These are phyloP conservation scores for Papilio aristodemus DNA, from an alignment of 1,140 invertebrate genomes.

Conservation along the genomic window DNA sequence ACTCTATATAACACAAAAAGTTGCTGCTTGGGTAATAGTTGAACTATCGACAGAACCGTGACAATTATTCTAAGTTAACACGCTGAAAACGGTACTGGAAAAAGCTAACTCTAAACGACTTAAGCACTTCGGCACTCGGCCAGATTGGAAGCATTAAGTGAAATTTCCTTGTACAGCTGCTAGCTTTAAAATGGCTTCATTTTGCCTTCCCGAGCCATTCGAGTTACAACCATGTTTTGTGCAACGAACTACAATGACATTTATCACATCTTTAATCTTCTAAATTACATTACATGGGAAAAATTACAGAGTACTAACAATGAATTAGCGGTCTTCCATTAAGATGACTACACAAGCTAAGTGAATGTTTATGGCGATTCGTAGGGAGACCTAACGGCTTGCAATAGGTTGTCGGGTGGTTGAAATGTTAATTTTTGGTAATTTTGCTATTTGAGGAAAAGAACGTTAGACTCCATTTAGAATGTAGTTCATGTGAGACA, in stretches of 20 bases:
- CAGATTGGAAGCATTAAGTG: slow-evolving; percentile 23
- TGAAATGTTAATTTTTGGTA: too few relatives aligned
- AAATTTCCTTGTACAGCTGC: slow-evolving; percentile 22
- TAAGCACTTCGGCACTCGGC: slow-evolving; percentile 22
- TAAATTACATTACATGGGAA: not conserved
- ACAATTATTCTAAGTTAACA: slow-evolving; percentile 23
- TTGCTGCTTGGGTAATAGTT: not conserved
- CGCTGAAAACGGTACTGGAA: not conserved
- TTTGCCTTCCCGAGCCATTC: slow-evolving; percentile 15
- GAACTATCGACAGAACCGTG: slow-evolving; percentile 5
- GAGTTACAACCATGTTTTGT: slow-evolving; percentile 8
- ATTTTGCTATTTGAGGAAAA: too few relatives aligned
- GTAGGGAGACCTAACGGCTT: too few relatives aligned
- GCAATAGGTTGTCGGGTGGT: too few relatives aligned
- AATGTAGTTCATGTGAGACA: too few relatives aligned
- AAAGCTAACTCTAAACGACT: slow-evolving; percentile 13
- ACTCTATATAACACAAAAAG: too few relatives aligned
- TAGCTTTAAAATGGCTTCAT: slow-evolving; percentile 24
- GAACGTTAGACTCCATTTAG: too few relatives aligned
- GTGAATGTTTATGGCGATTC: too few relatives aligned
- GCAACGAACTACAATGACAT: not conserved
- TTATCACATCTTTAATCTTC: not conserved
- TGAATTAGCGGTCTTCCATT: not conserved
- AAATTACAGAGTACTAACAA: not conserved
- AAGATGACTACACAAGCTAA: too few relatives aligned